phyloP scores from a whole-genome alignment of 2,113 vertebrate species.

The Corynorhinus townsendii region DNA sequence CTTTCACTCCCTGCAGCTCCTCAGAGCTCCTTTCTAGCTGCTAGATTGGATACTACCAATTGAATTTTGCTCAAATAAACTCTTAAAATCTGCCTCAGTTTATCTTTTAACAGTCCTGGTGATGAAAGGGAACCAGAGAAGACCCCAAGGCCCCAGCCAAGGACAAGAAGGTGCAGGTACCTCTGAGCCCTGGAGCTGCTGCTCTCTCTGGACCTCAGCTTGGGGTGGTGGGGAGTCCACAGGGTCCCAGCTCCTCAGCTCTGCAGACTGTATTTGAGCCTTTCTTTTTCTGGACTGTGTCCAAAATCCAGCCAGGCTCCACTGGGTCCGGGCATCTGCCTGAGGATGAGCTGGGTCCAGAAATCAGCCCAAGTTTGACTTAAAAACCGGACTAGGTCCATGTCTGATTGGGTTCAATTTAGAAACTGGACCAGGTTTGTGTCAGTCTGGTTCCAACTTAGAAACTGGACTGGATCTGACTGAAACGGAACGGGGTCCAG shows the following conservation, averaged over 20 bases:
- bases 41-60: not conserved
- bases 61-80: not conserved
- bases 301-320: not conserved
- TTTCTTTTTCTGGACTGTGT: not conserved
- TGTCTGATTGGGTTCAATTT: not conserved
- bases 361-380: not conserved
- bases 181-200: rapidly evolving
- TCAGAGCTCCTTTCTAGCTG: not conserved
- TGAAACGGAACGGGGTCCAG: not conserved
- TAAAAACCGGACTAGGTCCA: not conserved
- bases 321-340: no score
- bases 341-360: not conserved
- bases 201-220: not conserved
- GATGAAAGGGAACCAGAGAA: not conserved
- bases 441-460: not conserved
- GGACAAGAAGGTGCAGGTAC: rapidly evolving
- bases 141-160: not conserved
- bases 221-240: not conserved
- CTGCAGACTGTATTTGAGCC: not conserved
- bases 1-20: not conserved
- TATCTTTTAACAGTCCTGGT: not conserved
- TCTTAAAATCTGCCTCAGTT: not conserved
- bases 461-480: not conserved
- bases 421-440: rapidly evolving
- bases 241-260: not conserved